Conservation (phyloP, 1,140 invertebrate species). For the Aethina tumida region DNA sequence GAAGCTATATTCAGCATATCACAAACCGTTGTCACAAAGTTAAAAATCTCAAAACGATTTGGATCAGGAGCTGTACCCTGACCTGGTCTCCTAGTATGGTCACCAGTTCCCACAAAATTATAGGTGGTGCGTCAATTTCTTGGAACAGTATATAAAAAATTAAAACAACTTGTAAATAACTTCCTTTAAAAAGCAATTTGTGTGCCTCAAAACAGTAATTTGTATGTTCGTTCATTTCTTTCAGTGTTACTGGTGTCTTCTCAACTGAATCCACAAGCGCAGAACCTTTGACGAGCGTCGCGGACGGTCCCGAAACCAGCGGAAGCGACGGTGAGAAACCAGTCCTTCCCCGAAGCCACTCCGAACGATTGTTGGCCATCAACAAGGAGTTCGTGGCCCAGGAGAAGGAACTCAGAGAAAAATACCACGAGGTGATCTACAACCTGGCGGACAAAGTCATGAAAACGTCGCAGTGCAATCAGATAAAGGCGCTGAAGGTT, state of each 20-base stretch:
- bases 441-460: slow-evolving; percentile 68
- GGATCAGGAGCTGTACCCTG: too few species aligned
- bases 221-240: slow-evolving; percentile 10
- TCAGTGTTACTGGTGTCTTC: slow-evolving; percentile 29
- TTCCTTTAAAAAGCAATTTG: too few species aligned
- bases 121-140: too few species aligned
- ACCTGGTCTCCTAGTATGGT: too few species aligned
- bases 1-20: too few species aligned
- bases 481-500: slow-evolving; percentile 59
- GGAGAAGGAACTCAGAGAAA: slow-evolving; percentile 71
- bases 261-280: slow-evolving; percentile 33
- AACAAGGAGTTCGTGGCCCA: slow-evolving; percentile 60
- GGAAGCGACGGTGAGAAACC: slow-evolving; percentile 37
- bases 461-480: slow-evolving; percentile 63
- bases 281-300: slow-evolving; percentile 30
- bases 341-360: slow-evolving; percentile 50
- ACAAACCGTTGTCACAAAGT: too few species aligned
- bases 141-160: too few species aligned
- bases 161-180: too few species aligned
- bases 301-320: slow-evolving; percentile 29
- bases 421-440: slow-evolving; percentile 74
- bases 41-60: too few species aligned
- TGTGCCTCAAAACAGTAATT: not conserved
- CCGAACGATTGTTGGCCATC: slow-evolving; percentile 53
- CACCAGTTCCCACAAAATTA: too few species aligned